These are phyloP conservation scores for Tetramorium alpestre DNA, from an alignment of 1,140 invertebrate species.

Conservation along the genomic window DNA sequence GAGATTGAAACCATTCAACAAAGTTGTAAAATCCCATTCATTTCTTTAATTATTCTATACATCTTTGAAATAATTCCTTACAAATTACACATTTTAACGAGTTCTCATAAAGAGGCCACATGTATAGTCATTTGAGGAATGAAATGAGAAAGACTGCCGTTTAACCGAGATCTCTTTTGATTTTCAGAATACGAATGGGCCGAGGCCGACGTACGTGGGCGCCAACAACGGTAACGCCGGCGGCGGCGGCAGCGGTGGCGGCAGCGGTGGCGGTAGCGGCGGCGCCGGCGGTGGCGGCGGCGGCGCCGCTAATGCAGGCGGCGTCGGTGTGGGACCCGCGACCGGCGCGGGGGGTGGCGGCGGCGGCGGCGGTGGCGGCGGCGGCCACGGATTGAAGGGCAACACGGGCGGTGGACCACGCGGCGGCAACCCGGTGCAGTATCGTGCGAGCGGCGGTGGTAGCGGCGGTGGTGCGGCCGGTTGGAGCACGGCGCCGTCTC, in stretches of 20 bases:
- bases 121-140: background rate
- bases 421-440: constrained; percentile 83
- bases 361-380: constrained; percentile 67
- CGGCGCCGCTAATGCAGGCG: constrained; percentile 66
- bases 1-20: background rate
- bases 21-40: background rate
- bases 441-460: constrained; percentile 79
- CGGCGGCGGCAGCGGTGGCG: constrained; percentile 75
- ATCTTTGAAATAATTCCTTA: background rate
- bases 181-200: constrained; percentile 84
- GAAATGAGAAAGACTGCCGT: background rate
- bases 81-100: background rate
- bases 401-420: constrained; percentile 81
- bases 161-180: background rate
- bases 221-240: constrained; percentile 84
- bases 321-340: constrained; percentile 74
- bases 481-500: constrained; percentile 80
- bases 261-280: constrained; percentile 58
- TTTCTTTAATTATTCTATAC: background rate
- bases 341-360: constrained; percentile 50
- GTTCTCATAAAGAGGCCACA: background rate
- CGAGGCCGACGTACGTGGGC: constrained; percentile 83
- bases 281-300: constrained; percentile 58
- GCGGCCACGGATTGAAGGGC: constrained; percentile 79
- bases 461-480: constrained; percentile 75